Conservation (phyloP, 2,888 invertebrate species). For the Conops quadrifasciatus region DNA sequence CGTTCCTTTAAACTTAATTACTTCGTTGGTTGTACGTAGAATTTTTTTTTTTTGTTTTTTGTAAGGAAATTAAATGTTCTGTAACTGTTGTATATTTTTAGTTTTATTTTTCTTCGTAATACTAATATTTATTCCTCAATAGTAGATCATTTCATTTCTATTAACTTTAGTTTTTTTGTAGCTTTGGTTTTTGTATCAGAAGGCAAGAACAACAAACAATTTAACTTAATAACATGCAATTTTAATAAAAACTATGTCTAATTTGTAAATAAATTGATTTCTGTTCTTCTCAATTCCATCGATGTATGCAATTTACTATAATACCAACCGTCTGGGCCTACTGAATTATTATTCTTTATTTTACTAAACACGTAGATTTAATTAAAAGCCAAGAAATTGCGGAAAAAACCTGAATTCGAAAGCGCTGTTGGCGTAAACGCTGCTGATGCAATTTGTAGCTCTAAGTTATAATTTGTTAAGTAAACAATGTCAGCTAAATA, state of each 20-base stretch:
- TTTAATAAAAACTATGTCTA: no score
- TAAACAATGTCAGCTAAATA: conserved; percentile 4
- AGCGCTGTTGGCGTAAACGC: not conserved
- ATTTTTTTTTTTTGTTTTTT: no score
- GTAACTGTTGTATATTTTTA: no score
- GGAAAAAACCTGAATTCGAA: not conserved
- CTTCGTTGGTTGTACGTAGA: no score
- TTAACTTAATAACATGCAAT: no score
- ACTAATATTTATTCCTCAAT: no score
- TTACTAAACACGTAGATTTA: not conserved
- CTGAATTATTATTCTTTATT: not conserved
- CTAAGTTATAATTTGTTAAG: not conserved
- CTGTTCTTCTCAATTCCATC: no score
- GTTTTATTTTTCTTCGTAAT: no score
- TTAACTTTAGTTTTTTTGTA: not conserved
- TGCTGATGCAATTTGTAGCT: not conserved
- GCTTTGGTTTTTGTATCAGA: not conserved
- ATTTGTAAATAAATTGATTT: no score
- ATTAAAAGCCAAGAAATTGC: not conserved
- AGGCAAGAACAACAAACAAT: not conserved
- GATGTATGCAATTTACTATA: no score
- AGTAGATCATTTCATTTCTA: not conserved
- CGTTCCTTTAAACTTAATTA: not conserved
- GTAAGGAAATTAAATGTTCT: no score
- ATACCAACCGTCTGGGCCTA: not conserved